Conservation (phyloP, 2,797 vertebrate species). For the Falco peregrinus region DNA sequence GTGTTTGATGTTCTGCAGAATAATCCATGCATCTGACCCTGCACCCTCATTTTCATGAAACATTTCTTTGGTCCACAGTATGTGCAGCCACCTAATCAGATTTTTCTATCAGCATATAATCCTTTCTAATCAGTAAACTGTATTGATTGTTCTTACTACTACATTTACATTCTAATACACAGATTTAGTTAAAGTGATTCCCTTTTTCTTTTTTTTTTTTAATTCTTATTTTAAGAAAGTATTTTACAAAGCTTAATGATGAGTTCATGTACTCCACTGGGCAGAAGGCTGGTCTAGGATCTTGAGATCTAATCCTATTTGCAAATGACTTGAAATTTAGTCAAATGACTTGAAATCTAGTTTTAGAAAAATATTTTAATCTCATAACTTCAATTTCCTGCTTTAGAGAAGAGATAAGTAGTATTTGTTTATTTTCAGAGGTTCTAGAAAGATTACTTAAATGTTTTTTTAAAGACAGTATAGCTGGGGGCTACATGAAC, state of each 20-base stretch:
- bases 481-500: background rate
- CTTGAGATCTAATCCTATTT: constrained; percentile 40
- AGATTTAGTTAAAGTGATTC: background rate
- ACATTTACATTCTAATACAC: background rate
- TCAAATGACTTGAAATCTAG: constrained; percentile 1
- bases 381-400: constrained; percentile 49
- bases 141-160: background rate
- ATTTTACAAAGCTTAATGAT: background rate
- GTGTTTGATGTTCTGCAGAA: background rate
- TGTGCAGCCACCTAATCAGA: background rate
- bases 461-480: background rate
- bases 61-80: background rate
- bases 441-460: constrained; percentile 20
- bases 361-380: constrained; percentile 37
- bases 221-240: background rate
- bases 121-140: background rate
- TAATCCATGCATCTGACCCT: background rate
- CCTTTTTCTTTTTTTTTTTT: background rate
- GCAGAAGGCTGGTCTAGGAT: background rate
- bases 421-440: constrained; percentile 1
- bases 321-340: constrained; percentile 5
- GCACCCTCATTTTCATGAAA: background rate
- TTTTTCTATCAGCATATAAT: background rate
- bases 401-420: constrained; percentile 22
- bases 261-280: background rate